Conservation (phyloP, 1,140 invertebrate species). For the Wiebesia pumilae region DNA sequence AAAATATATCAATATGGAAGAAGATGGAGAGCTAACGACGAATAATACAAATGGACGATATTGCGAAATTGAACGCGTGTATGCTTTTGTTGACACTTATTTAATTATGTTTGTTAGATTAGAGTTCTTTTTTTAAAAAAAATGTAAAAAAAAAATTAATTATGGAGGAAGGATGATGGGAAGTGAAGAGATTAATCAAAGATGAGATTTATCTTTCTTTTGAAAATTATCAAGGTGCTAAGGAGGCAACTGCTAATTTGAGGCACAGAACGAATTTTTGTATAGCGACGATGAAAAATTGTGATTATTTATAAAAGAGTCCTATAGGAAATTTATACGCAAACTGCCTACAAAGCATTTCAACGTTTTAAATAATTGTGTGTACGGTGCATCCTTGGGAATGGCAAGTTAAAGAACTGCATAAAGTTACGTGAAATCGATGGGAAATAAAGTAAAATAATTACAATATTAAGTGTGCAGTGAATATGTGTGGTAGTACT, state of each 20-base stretch:
- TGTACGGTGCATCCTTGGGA: conserved; percentile 44
- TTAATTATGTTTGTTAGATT: conserved; percentile 65
- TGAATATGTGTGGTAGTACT: background rate
- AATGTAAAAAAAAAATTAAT: conserved; percentile 50
- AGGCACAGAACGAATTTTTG: conserved; percentile 54
- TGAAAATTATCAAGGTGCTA: conserved; percentile 48
- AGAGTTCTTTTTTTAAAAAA: conserved; percentile 58
- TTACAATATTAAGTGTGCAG: conserved; percentile 20
- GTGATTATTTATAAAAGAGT: conserved; percentile 67
- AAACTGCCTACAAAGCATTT: conserved; percentile 62
- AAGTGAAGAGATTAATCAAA: conserved; percentile 30
- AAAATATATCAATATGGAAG: conserved; percentile 48
- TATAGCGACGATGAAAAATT: conserved; percentile 60
- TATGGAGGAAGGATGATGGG: conserved; percentile 35
- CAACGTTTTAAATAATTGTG: conserved; percentile 51
- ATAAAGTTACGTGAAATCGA: conserved; percentile 44
- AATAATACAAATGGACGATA: conserved; percentile 54
- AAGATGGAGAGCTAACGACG: conserved; percentile 51
- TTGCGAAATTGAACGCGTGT: conserved; percentile 58
- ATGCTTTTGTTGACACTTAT: conserved; percentile 66
- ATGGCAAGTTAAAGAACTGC: conserved; percentile 30
- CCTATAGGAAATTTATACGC: conserved; percentile 56
- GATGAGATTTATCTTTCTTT: conserved; percentile 37
- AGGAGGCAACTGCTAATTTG: conserved; percentile 36
- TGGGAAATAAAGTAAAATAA: conserved; percentile 37